Conservation (phyloP, 2,888 invertebrate species). For the Lithophane socia region DNA sequence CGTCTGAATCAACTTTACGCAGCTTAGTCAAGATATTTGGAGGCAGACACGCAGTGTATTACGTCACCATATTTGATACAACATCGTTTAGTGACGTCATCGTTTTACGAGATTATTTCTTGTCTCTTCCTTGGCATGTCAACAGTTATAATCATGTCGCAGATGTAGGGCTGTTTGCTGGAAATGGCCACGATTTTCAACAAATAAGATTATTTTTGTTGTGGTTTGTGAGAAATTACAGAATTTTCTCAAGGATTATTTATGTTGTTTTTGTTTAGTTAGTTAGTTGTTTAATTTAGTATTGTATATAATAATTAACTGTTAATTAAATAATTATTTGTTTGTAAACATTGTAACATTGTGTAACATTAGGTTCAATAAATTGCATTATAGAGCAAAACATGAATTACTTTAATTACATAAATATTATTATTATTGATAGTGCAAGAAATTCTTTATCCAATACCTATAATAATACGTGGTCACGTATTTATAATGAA, state of each 20-base stretch:
- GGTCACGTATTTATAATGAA: no score
- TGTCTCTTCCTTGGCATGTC: conserved; percentile 36
- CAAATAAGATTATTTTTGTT: not conserved
- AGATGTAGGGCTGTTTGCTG: conserved; percentile 14
- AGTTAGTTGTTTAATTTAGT: not conserved
- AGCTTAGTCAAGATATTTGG: conserved; percentile 28
- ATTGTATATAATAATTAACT: no score
- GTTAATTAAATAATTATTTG: no score
- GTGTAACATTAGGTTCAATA: no score
- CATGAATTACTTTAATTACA: no score
- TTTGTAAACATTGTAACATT: no score
- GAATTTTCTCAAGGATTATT: not conserved
- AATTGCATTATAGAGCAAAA: no score
- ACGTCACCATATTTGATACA: conserved; percentile 24
- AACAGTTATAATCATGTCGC: conserved; percentile 16
- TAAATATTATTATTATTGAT: no score
- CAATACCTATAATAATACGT: no score
- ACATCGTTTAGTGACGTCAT: conserved; percentile 37
- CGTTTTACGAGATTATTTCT: conserved; percentile 42
- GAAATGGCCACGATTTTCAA: not conserved
- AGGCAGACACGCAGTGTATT: conserved; percentile 10
- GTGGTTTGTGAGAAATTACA: not conserved
- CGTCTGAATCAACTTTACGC: not conserved
- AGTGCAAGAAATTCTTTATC: no score
- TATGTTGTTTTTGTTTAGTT: not conserved